Evolutionary conservation across 2,113 vertebrate species (phyloP), one percentile per base, ranked within the genome.

Genomic region (Actenoides hombroni): DNA sequence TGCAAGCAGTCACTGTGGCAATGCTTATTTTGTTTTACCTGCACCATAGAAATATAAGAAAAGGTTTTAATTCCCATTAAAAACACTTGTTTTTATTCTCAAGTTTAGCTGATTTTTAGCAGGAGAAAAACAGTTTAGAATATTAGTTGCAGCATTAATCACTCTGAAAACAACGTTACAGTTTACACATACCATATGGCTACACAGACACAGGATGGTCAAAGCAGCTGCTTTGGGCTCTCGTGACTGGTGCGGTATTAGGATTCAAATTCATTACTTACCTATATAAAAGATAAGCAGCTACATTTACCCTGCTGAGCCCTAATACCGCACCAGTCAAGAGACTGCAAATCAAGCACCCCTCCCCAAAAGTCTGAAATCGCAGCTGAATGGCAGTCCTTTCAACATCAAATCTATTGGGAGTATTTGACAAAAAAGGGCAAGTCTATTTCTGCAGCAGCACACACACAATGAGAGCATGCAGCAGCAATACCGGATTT

Each of bases 1-100:
- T 96, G 97, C 95, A 97, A 97, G 97, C 86, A 97, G 97, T 89
- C 96, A 97, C 94, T 87, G 73, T 83, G 33, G 90, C 88, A 97
- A 97, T 97, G 97, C 98, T 97, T 98, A 98, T 95, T 98, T 97
- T 97, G 93, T 98, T 97, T 97, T 97, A 98, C 90, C 95, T 95
- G 80, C 94, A 95, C 73, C 59, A 4, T 51, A 92, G 90, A 96
- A 93, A 94, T 91, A 90, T 54, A 95, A 94, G 85, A 95, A 93
- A 97, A 90, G 90, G 87, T 74, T 95, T 96, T 88, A 86, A 95
- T 94, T 94, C 59, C 73, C 59, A 86, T 88, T 97, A 85, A 92
- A 97, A 78, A 57, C 81, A 84, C 80, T 95, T 84, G 42, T 48
- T 92, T 96, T 94, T 94, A 86, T 83, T 92, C 90, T 89, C 54